Percentiles rank a stretch among this genome's conserved stretches.
These are phyloP conservation scores for Apoderus coryli DNA, from an alignment of 2,888 invertebrate species.

Conservation along the genomic window DNA sequence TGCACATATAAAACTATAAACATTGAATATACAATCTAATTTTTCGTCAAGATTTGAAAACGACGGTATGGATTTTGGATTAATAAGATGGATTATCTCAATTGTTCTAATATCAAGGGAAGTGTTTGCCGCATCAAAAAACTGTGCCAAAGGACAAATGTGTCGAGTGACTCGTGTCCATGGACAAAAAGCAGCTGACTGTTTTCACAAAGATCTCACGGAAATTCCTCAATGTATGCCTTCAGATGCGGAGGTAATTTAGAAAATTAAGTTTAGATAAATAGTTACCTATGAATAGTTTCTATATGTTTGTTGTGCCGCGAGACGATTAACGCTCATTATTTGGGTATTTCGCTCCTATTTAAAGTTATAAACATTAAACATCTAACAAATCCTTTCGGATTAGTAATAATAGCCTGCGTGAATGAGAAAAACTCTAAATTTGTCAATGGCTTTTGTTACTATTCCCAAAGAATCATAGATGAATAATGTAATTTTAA, in stretches of 20 bases:
- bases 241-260: conserved; percentile 28
- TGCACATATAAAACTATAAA: too few species aligned
- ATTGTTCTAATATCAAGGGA: too few species aligned
- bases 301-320: background rate
- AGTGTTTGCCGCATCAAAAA: conserved; percentile 7
- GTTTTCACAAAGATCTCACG: conserved; percentile 24
- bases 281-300: too few species aligned
- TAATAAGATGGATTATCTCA: too few species aligned
- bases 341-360: too few species aligned
- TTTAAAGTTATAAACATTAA: background rate
- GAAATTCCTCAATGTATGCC: conserved; percentile 26
- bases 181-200: conserved; percentile 27
- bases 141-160: conserved; percentile 19
- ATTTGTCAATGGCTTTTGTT: too few species aligned
- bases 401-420: background rate
- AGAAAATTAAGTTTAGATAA: too few species aligned
- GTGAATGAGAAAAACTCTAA: background rate
- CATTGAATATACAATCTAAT: too few species aligned
- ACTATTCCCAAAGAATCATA: too few species aligned
- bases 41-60: too few species aligned
- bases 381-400: background rate
- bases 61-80: too few species aligned
- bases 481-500: too few species aligned
- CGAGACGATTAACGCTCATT: background rate
- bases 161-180: conserved; percentile 22